These are phyloP conservation scores for Caenorhabditis uteleia DNA, from an alignment of 2,888 invertebrate genomes.

Conservation along the genomic window DNA sequence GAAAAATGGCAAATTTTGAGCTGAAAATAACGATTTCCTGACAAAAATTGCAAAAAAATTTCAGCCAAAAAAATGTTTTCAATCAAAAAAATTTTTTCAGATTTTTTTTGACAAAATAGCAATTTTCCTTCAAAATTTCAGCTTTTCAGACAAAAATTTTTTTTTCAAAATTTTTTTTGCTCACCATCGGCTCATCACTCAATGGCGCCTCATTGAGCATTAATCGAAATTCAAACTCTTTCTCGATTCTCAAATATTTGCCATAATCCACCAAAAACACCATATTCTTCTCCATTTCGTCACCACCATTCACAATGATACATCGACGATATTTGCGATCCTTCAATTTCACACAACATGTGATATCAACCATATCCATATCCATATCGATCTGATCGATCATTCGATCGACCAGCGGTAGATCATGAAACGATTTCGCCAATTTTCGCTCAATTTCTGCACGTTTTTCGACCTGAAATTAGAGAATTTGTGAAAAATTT, in stretches of 20 bases:
- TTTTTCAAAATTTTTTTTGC: too few relatives aligned
- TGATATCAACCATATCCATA: slow-evolving; percentile 7
- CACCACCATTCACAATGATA: not conserved
- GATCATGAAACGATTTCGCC: not conserved
- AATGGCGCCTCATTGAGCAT: not conserved
- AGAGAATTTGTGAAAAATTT: too few relatives aligned
- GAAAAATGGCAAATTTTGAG: too few relatives aligned
- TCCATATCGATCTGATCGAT: slow-evolving; percentile 8
- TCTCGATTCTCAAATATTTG: not conserved
- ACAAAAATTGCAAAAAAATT: too few relatives aligned
- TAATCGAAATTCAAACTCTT: not conserved
- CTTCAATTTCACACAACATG: slow-evolving; percentile 20
- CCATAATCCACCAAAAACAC: slow-evolving; percentile 3
- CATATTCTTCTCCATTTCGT: too few relatives aligned
- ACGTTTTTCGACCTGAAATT: slow-evolving; percentile 4
- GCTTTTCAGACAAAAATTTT: too few relatives aligned
- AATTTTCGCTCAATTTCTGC: not conserved
- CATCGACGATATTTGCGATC: not conserved
- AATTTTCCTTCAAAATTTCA: too few relatives aligned
- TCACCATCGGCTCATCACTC: not conserved
- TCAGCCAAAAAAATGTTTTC: too few relatives aligned
- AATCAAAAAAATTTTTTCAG: too few relatives aligned
- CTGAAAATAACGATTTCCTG: too few relatives aligned
- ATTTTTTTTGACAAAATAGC: too few relatives aligned
- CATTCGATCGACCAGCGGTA: not conserved